Percentiles rank a stretch among this genome's conserved stretches.
Evolutionary conservation across 1,140 invertebrate genomes (phyloP).

Genomic region (Achatina immaculata): DNA sequence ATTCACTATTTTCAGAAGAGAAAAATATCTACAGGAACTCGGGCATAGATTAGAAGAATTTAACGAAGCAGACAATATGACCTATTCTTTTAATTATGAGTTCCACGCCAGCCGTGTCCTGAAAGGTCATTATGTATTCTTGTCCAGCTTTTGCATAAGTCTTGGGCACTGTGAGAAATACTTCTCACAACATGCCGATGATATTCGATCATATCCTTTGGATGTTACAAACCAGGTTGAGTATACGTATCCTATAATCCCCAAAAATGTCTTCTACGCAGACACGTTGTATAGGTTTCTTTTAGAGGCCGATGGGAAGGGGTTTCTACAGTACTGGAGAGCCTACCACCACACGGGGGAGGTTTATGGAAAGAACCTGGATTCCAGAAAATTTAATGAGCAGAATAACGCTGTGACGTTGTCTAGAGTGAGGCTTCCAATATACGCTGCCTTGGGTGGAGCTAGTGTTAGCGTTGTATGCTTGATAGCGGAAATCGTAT

Average conservation of each 20-base stretch:
- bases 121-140: not conserved
- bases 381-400: not conserved
- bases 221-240: not conserved
- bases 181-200: not conserved
- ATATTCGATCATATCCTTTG: not conserved
- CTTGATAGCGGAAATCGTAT: not conserved
- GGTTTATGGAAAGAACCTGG: no score
- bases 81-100: no score
- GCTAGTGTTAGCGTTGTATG: not conserved
- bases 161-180: not conserved
- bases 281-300: not conserved
- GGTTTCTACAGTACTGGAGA: not conserved
- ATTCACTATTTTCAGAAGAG: not conserved
- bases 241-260: not conserved
- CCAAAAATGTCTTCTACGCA: not conserved
- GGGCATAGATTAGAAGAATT: not conserved
- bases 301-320: not conserved
- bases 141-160: not conserved
- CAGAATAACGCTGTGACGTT: not conserved
- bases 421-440: not conserved
- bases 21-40: not conserved
- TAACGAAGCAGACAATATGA: not conserved
- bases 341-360: no score
- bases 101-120: not conserved
- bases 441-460: not conserved